Evolutionary conservation across 2,797 vertebrate genomes (phyloP).

Genomic region (Lepus oiostolus): DNA sequence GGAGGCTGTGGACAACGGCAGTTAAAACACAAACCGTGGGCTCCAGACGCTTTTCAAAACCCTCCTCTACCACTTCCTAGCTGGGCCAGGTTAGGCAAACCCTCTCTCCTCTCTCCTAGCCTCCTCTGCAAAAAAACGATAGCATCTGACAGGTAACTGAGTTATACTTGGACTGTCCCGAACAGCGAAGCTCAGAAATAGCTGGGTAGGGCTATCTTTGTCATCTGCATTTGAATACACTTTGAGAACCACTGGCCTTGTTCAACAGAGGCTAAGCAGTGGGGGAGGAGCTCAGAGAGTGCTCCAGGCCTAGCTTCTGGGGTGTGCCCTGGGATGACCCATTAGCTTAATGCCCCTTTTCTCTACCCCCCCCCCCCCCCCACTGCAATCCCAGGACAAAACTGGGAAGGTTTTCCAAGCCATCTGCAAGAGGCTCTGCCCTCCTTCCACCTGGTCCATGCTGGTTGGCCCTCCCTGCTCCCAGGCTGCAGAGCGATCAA

Average conservation of each 20-base stretch:
- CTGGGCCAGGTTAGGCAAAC: too few relatives aligned
- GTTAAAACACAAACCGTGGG: neutral
- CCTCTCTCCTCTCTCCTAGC: neutral
- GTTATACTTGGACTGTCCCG: too few relatives aligned
- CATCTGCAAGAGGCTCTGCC: neutral
- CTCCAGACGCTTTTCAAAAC: neutral
- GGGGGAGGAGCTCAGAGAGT: accelerated
- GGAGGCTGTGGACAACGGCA: neutral
- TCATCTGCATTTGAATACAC: neutral
- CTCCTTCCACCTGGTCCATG: accelerated
- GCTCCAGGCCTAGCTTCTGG: neutral
- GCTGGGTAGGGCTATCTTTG: neutral
- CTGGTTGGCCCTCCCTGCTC: neutral
- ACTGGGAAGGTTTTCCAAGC: neutral
- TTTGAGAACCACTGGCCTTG: neutral
- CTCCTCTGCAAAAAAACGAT: neutral
- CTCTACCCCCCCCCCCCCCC: neutral
- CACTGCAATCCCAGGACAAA: neutral
- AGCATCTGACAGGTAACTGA: neutral
- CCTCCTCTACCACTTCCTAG: too few relatives aligned
- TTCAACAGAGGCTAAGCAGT: neutral
- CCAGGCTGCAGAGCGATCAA: neutral
- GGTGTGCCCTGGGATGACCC: neutral
- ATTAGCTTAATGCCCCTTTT: neutral
- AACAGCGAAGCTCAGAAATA: neutral